Evolutionary conservation across 2,113 vertebrate species (phyloP).

Genomic region (Corythornis cristatus): DNA sequence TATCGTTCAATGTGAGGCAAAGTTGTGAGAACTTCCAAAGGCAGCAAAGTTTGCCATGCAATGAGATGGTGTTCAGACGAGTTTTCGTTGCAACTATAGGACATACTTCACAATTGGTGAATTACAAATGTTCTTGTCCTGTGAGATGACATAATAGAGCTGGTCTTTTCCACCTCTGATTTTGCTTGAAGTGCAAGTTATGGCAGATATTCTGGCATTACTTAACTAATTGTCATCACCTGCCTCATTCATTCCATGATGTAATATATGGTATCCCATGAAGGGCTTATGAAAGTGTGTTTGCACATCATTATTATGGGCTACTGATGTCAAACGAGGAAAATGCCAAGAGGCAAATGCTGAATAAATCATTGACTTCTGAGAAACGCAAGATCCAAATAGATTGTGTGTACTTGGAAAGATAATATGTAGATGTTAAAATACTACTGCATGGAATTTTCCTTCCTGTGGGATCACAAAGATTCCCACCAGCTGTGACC

Average conservation of each 20-base stretch:
- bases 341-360: neutral
- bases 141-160: neutral
- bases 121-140: neutral
- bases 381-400: neutral
- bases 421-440: neutral
- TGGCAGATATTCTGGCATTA: constrained; percentile 11
- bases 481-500: too few relatives aligned
- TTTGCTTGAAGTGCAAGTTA: constrained; percentile 26
- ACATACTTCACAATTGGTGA: neutral
- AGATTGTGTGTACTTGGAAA: neutral
- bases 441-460: too few relatives aligned
- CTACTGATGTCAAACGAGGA: neutral
- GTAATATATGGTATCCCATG: neutral
- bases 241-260: constrained; percentile 31
- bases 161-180: neutral
- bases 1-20: neutral
- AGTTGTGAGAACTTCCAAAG: neutral
- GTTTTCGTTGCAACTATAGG: neutral
- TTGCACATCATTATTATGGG: neutral
- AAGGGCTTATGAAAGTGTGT: constrained; percentile 29
- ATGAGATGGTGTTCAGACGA: neutral
- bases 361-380: neutral
- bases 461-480: too few relatives aligned
- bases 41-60: neutral
- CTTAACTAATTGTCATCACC: constrained; percentile 22